Conservation (phyloP, 2,797 vertebrate species). For the Sebastes hubbsi region DNA sequence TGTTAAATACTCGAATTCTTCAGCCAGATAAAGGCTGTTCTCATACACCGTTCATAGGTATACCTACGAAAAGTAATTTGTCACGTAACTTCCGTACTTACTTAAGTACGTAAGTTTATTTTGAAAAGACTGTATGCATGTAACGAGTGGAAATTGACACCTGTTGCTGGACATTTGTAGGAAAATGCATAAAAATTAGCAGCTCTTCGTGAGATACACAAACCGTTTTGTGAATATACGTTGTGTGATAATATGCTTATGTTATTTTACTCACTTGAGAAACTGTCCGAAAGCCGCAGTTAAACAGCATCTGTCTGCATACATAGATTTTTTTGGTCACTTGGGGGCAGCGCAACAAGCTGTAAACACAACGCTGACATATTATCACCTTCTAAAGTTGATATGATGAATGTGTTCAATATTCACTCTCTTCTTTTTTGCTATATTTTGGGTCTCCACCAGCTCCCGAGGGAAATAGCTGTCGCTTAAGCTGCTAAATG, state of each 20-base stretch:
- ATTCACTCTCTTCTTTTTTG: too few relatives aligned
- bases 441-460: too few relatives aligned
- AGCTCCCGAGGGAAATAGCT: too few relatives aligned
- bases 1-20: neutral
- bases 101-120: neutral
- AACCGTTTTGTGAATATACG: neutral
- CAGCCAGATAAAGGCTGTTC: too few relatives aligned
- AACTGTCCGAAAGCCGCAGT: neutral
- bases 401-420: too few relatives aligned
- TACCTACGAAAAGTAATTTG: too few relatives aligned
- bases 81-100: too few relatives aligned
- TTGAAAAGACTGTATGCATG: neutral
- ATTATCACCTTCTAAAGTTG: neutral
- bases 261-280: neutral
- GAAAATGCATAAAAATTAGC: neutral
- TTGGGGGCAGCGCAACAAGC: neutral
- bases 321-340: neutral
- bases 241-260: neutral
- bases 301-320: neutral
- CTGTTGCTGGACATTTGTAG: neutral
- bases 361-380: neutral
- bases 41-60: too few relatives aligned
- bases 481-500: too few relatives aligned
- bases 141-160: neutral
- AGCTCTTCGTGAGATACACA: too few relatives aligned